Evolutionary conservation across 2,888 invertebrate species (phyloP).

Genomic region (Pandemis cinnamomeana): DNA sequence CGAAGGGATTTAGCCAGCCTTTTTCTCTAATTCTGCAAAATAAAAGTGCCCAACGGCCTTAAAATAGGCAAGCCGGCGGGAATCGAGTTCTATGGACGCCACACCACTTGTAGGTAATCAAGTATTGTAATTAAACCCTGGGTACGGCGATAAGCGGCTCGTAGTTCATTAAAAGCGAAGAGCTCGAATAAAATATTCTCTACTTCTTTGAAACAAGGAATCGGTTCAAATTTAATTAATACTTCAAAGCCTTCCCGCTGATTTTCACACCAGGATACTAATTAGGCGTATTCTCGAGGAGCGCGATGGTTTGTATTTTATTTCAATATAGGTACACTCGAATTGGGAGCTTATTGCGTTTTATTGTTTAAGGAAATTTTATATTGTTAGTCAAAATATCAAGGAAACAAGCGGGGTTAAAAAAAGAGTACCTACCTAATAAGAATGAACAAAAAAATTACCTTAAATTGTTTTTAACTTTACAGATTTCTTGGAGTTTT

Average conservation of each 20-base stretch:
- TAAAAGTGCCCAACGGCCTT: too few relatives aligned
- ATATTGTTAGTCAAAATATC: too few relatives aligned
- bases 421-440: too few relatives aligned
- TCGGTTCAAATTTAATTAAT: slow-evolving; percentile 11
- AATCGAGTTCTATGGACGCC: too few relatives aligned
- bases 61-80: too few relatives aligned
- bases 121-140: background rate
- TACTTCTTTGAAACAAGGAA: slow-evolving; percentile 4
- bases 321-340: slow-evolving; percentile 2
- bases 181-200: slow-evolving; percentile 3
- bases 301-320: slow-evolving; percentile 2
- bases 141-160: background rate
- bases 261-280: slow-evolving; percentile 8
- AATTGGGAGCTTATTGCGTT: background rate
- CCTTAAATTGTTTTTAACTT: too few relatives aligned
- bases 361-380: background rate
- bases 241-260: slow-evolving; percentile 9
- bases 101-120: too few relatives aligned
- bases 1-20: too few relatives aligned
- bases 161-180: background rate
- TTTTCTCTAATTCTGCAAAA: too few relatives aligned
- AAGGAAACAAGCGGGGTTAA: background rate
- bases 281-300: background rate
- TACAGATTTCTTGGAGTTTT: too few relatives aligned
- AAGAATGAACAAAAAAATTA: too few relatives aligned